Percentiles rank a stretch among this genome's conserved stretches.
phyloP scores from a whole-genome alignment of 2,888 invertebrate genomes.

The Ochropleura plecta region DNA sequence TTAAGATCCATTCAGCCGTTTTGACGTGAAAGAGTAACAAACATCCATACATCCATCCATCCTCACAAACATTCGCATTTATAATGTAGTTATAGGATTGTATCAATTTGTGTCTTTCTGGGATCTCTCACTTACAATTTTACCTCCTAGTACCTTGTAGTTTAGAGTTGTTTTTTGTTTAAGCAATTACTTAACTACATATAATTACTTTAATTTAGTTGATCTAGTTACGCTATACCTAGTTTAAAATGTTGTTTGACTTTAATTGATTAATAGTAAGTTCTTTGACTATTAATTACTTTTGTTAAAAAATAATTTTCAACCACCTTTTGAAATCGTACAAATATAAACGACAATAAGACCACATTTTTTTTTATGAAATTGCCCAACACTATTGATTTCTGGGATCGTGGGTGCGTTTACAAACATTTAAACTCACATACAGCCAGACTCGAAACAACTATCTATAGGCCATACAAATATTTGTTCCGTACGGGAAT shows the following conservation, averaged over 20 bases:
- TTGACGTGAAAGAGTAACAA: no score
- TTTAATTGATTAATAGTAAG: not conserved
- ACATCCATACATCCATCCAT: no score
- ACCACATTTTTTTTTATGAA: no score
- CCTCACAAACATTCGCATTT: no score
- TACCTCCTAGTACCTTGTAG: not conserved
- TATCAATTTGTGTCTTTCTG: not conserved
- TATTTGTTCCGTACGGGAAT: no score
- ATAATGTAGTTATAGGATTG: not conserved
- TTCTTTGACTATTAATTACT: not conserved
- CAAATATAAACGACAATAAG: not conserved
- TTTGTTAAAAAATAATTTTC: not conserved
- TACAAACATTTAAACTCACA: no score
- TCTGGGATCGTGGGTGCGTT: no score
- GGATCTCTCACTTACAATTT: not conserved
- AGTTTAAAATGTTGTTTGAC: not conserved
- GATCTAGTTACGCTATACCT: not conserved
- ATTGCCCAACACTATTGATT: no score
- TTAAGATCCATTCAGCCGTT: no score
- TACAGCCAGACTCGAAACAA: no score
- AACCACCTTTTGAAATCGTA: not conserved
- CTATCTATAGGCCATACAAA: no score
- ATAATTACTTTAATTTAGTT: not conserved
- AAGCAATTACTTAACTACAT: not conserved
- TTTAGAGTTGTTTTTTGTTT: not conserved